Evolutionary conservation across 1,140 invertebrate species (phyloP), one percentile per base, ranked within the genome.

Genomic region (Tribolium madens): DNA sequence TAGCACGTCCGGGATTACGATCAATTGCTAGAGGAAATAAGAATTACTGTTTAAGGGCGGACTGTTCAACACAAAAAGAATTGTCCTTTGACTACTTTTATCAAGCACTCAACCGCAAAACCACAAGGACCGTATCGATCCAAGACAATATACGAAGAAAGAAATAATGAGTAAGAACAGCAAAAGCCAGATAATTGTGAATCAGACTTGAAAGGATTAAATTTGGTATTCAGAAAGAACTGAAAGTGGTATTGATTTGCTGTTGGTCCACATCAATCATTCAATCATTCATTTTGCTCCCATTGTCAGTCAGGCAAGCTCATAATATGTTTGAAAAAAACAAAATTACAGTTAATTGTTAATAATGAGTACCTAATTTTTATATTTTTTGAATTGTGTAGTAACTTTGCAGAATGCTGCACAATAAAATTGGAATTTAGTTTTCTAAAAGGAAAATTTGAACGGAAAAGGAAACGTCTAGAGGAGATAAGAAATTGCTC

Each of bases 1-100:
- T 17, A 48, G 33, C 71, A 73, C 71, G 71, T 73, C 71, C 71
- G 71, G 71, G 71, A 73, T 73, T 73, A 73, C 71, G 71, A 52
- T 26, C 71, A 73, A 73, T 73, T 73, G 48, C 42, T 36, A 57
- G 14, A 73, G 71, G 71, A 73, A 73, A 73, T 73, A 73, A 73
- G 71, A 73, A 73, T 73, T 73, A 53, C 71, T 33, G 57, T 21
- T 73, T 42, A 73, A 53, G 52, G n/a, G 47, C 14, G 14, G 15
- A n/a, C 64, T 21, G 2, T 33, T 42, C 57, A 64, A 33, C 53
- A 26, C 46, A 13, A 36, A 42, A 42, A 33, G 57, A 64, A 64
- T 64, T 33, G 57, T n/a, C 52, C 26, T 64, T 5, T 31, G 26
- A 64, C 26, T 21, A 64, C 57, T 14, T 64, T 64, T 64, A 33